phyloP scores from a whole-genome alignment of 2,888 invertebrate species.

The Trisateles emortualis region DNA sequence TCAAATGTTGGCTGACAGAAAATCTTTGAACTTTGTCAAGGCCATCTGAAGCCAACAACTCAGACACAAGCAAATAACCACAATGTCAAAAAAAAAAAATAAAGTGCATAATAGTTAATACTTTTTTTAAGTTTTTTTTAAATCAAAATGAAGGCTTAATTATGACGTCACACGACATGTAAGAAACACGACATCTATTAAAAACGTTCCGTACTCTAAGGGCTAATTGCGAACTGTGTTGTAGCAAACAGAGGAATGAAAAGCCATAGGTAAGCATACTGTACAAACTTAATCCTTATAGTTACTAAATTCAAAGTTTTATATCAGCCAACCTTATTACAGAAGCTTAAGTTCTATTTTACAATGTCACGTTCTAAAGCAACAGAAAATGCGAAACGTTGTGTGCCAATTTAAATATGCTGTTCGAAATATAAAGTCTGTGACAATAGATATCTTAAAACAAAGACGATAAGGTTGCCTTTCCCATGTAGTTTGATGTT shows the following conservation, averaged over 20 bases:
- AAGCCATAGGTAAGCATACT: constrained; percentile 49
- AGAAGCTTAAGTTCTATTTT: constrained; percentile 42
- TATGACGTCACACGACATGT: constrained; percentile 31
- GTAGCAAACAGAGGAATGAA: constrained; percentile 69
- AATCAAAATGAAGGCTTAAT: background rate
- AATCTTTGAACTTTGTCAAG: no score
- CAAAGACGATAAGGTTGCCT: constrained; percentile 20
- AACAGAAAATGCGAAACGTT: constrained; percentile 17
- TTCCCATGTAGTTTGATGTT: background rate
- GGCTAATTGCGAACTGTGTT: constrained; percentile 75
- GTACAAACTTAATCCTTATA: constrained; percentile 1
- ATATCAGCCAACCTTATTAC: constrained; percentile 10
- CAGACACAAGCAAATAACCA: no score
- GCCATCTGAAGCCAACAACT: no score
- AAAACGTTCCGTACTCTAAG: constrained; percentile 56
- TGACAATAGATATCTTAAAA: constrained; percentile 10
- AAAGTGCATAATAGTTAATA: no score
- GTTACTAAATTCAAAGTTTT: background rate
- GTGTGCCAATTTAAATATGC: constrained; percentile 17
- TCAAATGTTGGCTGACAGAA: no score
- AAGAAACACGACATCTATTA: constrained; percentile 56
- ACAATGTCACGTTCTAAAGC: constrained; percentile 3
- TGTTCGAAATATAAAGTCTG: constrained; percentile 2
- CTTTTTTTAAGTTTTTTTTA: no score
- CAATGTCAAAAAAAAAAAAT: no score